Evolutionary conservation across 2,113 vertebrate species (phyloP).

Genomic region (Noctilio leporinus): DNA sequence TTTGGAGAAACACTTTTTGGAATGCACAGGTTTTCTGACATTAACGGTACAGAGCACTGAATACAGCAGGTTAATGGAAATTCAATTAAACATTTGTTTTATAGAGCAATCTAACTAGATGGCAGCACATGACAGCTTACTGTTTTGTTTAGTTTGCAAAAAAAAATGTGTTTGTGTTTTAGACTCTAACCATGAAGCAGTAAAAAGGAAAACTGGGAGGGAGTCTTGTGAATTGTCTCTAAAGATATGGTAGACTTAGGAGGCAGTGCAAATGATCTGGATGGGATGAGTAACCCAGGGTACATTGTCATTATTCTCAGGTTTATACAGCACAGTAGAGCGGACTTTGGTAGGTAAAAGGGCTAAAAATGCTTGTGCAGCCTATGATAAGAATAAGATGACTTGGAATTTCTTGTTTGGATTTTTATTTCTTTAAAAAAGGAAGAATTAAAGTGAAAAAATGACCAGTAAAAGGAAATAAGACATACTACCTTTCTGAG

Average conservation of each 20-base stretch:
- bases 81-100: slow-evolving; percentile 67
- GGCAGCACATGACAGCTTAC: slow-evolving; percentile 76
- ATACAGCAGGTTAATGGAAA: slow-evolving; percentile 21
- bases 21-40: not conserved
- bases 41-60: not conserved
- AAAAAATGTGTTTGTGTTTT: not conserved
- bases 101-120: slow-evolving; percentile 75
- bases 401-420: not conserved
- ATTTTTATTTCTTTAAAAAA: not conserved
- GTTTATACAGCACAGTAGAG: not conserved
- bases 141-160: slow-evolving; percentile 49
- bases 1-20: not conserved
- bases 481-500: not conserved
- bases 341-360: not conserved
- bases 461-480: not conserved
- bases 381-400: not conserved
- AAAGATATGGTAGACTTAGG: not conserved
- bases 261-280: not conserved
- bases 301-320: not conserved
- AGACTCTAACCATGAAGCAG: slow-evolving; percentile 14
- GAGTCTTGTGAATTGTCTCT: not conserved
- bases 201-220: not conserved
- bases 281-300: not conserved
- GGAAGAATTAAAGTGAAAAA: not conserved
- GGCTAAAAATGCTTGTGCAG: not conserved